phyloP scores from a whole-genome alignment of 2,113 vertebrate species.

The Myanophis thanlyinensis region DNA sequence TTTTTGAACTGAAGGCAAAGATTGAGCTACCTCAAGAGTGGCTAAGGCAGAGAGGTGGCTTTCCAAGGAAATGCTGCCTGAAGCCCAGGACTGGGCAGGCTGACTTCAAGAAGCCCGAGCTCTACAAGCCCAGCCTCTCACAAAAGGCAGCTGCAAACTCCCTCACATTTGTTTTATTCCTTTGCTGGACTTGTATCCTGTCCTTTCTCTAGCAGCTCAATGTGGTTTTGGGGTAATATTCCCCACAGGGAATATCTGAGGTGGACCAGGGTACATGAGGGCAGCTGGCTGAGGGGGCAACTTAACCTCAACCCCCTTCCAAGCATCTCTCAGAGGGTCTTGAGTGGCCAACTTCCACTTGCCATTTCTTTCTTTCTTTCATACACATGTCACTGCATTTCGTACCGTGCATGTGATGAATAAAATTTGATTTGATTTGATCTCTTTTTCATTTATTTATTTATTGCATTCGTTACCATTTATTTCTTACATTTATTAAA shows the following conservation, averaged over 20 bases:
- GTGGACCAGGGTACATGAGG: background rate
- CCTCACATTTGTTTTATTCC: background rate
- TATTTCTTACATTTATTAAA: background rate
- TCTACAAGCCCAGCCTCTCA: background rate
- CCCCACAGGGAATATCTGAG: background rate
- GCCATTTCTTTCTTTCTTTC: background rate
- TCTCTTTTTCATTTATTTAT: background rate
- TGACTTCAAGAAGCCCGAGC: background rate
- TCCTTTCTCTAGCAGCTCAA: background rate
- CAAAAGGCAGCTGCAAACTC: background rate
- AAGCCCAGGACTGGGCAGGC: background rate
- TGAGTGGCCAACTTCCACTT: background rate
- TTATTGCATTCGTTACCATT: background rate
- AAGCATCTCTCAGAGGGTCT: background rate
- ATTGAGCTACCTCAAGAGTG: background rate
- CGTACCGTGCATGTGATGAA: too few species aligned
- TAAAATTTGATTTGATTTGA: too few species aligned
- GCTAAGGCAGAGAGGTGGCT: background rate
- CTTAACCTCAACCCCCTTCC: background rate
- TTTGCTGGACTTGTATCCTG: background rate
- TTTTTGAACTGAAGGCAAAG: background rate
- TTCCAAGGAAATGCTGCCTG: background rate
- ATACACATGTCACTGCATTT: too few species aligned
- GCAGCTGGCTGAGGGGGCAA: background rate
- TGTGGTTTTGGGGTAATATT: background rate